Evolutionary conservation across 2,888 invertebrate genomes (phyloP), one percentile per base, ranked within the genome.

Genomic region (Lobophora halterata): DNA sequence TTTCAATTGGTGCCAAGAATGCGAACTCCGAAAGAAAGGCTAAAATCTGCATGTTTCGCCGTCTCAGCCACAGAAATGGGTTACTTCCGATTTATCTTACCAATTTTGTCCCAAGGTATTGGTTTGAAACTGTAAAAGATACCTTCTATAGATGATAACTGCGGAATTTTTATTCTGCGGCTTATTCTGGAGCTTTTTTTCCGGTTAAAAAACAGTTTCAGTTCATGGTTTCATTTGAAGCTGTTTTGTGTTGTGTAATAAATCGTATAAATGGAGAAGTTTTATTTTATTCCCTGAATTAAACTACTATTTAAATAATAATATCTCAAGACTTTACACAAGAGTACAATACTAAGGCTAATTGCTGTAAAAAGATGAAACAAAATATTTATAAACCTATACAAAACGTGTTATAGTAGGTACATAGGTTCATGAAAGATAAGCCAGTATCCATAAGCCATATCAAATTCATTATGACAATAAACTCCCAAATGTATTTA

Each of bases 391-490:
- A n/a, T n/a, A n/a, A n/a, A n/a, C n/a, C n/a, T n/a, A n/a, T n/a
- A n/a, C n/a, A n/a, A n/a, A n/a, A n/a, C n/a, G n/a, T 43, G 37
- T 40, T 38, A 39, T 45, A 41, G 2, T 17, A 17, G n/a, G n/a
- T 17, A 17, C 17, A 31, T 23, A 37, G 41, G 54, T 61, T 45
- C 36, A 49, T 55, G 37, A 46, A 58, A 69, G 72, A 72, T 76
- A 76, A 76, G 70, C 61, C 55, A 63, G 68, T 71, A 79, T 78
- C 76, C 75, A 78, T 80, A 79, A 79, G 69, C 79, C 74, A 73
- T 83, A 82, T 85, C 80, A 81, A 83, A 83, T 86, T 86, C 82
- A 85, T 85, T 85, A 86, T 76, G 71, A 85, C 82, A 81, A 79
- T 83, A 83, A 83, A 86, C 72, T 77, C 82, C 79, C 80, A 75